These are phyloP conservation scores for Campylomormyrus numenius DNA, from an alignment of 2,113 vertebrate species.

Conservation along the genomic window DNA sequence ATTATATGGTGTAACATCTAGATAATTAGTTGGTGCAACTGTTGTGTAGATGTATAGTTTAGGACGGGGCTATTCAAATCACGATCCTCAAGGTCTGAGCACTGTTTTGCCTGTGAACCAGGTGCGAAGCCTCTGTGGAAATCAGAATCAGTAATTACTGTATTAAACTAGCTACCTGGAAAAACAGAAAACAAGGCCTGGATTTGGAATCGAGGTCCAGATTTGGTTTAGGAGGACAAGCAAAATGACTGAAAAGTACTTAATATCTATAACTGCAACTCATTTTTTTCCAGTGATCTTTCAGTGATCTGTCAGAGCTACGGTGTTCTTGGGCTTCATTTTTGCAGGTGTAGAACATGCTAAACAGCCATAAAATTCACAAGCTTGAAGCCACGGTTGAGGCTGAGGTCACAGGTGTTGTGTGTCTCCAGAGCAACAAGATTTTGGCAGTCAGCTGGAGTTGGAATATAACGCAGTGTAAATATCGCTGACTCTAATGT, in stretches of 20 bases:
- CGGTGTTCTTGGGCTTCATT: not conserved
- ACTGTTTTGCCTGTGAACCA: no score
- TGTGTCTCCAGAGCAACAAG: slow-evolving; percentile 46
- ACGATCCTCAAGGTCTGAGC: no score
- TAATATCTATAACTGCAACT: not conserved
- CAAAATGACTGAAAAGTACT: not conserved
- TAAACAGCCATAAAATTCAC: slow-evolving; percentile 59
- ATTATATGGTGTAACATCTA: not conserved
- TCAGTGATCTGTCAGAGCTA: not conserved
- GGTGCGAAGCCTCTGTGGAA: no score
- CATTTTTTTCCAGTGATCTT: not conserved
- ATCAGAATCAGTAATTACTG: no score
- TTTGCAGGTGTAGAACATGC: slow-evolving; percentile 57
- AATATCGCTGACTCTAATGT: slow-evolving; percentile 46
- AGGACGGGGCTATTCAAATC: no score
- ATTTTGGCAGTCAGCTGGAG: slow-evolving; percentile 59
- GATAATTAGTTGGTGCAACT: not conserved
- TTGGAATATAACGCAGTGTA: slow-evolving; percentile 47
- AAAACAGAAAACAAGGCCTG: no score
- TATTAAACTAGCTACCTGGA: no score
- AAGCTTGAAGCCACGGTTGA: slow-evolving; percentile 52
- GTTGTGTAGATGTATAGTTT: not conserved
- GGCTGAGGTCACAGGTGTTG: slow-evolving; percentile 50
- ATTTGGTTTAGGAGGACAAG: not conserved
- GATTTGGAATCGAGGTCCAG: no score